Evolutionary conservation across 2,113 vertebrate genomes (phyloP).

Genomic region (Rhynchopsitta pachyrhyncha): DNA sequence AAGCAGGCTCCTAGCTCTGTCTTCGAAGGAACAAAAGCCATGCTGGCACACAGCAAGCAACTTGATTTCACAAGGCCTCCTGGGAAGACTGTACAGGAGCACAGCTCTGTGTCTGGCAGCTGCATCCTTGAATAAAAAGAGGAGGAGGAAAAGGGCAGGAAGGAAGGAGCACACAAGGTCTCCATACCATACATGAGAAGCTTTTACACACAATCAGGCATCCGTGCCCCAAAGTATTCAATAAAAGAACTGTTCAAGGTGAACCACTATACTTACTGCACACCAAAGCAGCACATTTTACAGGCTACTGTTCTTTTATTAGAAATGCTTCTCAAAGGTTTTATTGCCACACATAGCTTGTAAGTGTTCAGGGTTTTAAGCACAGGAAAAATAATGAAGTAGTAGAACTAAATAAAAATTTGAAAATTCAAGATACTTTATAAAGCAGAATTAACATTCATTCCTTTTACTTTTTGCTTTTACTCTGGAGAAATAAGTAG

Average conservation of each 20-base stretch:
- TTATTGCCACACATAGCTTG: not conserved
- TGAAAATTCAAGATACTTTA: not conserved
- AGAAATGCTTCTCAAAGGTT: not conserved
- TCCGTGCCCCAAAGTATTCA: conserved; percentile 60
- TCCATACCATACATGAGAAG: conserved; percentile 66
- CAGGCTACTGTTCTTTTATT: conserved; percentile 39
- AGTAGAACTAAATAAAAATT: not conserved
- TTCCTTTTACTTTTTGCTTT: not conserved
- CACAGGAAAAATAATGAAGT: not conserved
- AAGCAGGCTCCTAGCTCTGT: conserved; percentile 32
- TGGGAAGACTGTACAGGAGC: conserved; percentile 56
- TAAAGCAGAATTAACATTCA: not conserved
- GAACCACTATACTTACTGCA: not conserved
- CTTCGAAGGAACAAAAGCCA: conserved; percentile 60
- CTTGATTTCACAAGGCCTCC: conserved; percentile 69
- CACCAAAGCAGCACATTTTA: conserved; percentile 32
- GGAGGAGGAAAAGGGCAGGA: conserved; percentile 65
- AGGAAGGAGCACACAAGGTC: conserved; percentile 72
- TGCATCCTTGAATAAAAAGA: conserved; percentile 74
- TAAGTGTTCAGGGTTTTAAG: not conserved
- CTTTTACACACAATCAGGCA: conserved; percentile 70
- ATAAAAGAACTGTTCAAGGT: conserved; percentile 43
- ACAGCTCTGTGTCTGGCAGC: conserved; percentile 71
- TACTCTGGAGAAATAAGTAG: not conserved
- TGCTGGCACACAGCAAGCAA: conserved; percentile 63